phyloP scores from a whole-genome alignment of 2,888 invertebrate species.

The Catocala nupta region DNA sequence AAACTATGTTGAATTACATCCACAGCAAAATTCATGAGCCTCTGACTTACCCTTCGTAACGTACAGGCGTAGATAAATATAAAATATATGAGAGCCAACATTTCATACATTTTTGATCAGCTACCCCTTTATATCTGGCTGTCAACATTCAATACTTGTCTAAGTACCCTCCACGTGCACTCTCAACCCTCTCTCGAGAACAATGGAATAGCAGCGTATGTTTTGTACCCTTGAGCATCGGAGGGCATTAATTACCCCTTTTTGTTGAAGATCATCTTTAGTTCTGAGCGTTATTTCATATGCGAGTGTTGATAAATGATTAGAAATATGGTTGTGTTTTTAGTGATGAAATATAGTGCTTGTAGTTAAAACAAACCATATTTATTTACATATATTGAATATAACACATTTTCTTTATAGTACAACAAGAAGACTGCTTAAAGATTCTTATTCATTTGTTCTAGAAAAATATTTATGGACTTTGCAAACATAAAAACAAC shows the following conservation, averaged over 20 bases:
- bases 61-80: too few relatives aligned
- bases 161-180: conserved; percentile 36
- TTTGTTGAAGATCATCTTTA: conserved; percentile 25
- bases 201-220: conserved; percentile 29
- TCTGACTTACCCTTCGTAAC: too few relatives aligned
- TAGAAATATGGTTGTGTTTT: neutral
- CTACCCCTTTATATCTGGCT: neutral
- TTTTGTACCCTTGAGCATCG: conserved; percentile 31
- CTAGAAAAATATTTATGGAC: too few relatives aligned
- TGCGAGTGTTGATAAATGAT: conserved; percentile 2
- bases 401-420: too few relatives aligned
- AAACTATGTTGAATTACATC: too few relatives aligned
- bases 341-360: neutral
- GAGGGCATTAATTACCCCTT: conserved; percentile 48
- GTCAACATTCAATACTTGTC: conserved; percentile 33
- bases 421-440: too few relatives aligned
- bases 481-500: too few relatives aligned
- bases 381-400: too few relatives aligned
- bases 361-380: too few relatives aligned
- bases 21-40: too few relatives aligned
- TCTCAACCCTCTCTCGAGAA: conserved; percentile 40
- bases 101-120: conserved; percentile 12
- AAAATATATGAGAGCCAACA: neutral
- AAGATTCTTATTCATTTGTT: too few relatives aligned
- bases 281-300: conserved; percentile 19